phyloP scores from a whole-genome alignment of 2,888 invertebrate species.

The Chrysotoxum bicinctum region DNA sequence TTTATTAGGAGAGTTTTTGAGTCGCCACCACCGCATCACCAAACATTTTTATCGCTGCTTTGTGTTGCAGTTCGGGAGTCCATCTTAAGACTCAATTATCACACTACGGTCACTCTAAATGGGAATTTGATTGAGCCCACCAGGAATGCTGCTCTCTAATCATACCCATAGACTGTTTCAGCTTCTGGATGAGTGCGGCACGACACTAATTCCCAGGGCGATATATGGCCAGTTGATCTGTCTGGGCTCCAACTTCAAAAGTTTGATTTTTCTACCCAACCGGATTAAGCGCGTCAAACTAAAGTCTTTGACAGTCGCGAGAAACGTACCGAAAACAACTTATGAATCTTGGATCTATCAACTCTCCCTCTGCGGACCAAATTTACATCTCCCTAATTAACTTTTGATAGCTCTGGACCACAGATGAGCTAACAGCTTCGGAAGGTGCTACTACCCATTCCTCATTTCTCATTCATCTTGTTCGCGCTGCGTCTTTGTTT shows the following conservation, averaged over 20 bases:
- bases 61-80: constrained; percentile 47
- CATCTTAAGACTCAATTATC: constrained; percentile 71
- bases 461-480: constrained; percentile 69
- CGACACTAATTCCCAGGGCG: constrained; percentile 70
- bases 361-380: neutral
- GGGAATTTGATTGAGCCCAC: constrained; percentile 72
- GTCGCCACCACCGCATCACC: neutral
- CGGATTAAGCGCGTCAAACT: constrained; percentile 51
- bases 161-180: constrained; percentile 49
- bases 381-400: constrained; percentile 71
- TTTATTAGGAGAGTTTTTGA: neutral
- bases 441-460: constrained; percentile 67
- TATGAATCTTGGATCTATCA: neutral
- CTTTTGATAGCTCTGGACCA: constrained; percentile 71
- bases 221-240: constrained; percentile 66
- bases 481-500: constrained; percentile 69
- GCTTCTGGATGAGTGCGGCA: constrained; percentile 72
- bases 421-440: constrained; percentile 61
- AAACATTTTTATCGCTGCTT: constrained; percentile 9
- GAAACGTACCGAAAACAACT: neutral
- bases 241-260: constrained; percentile 25
- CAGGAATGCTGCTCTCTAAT: constrained; percentile 64
- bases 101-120: constrained; percentile 71
- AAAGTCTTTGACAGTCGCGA: constrained; percentile 44
- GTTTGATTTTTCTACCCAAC: neutral